Conservation (phyloP, 2,888 invertebrate genomes). For the Ophonus ardosiacus region DNA sequence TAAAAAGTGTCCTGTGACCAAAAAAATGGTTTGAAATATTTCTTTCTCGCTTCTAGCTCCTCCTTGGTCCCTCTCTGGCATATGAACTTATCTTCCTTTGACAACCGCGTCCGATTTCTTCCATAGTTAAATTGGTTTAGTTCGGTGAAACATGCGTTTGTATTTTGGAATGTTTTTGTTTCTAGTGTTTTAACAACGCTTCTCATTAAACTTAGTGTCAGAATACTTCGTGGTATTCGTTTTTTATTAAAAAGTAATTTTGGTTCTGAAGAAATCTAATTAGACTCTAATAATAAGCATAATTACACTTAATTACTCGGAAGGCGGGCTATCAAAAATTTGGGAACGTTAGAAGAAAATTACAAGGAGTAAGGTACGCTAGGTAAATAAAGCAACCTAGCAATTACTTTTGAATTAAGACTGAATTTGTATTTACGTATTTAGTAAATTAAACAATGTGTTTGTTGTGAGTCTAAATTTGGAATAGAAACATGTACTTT, state of each 20-base stretch:
- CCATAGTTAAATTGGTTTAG: slow-evolving; percentile 56
- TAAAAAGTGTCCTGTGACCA: too few relatives aligned
- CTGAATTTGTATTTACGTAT: slow-evolving; percentile 16
- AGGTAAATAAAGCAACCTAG: slow-evolving; percentile 24
- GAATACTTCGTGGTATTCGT: slow-evolving; percentile 4
- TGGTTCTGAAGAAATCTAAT: slow-evolving; percentile 51
- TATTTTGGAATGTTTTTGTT: slow-evolving; percentile 56
- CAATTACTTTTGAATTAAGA: slow-evolving; percentile 32
- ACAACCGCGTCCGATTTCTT: slow-evolving; percentile 57
- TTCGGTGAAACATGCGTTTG: slow-evolving; percentile 27
- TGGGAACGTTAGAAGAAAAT: slow-evolving; percentile 35
- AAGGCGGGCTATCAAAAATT: slow-evolving; percentile 38
- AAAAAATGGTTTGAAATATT: not conserved
- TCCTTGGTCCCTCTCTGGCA: not conserved
- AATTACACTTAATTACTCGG: slow-evolving; percentile 55
- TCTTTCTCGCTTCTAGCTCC: not conserved
- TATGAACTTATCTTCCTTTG: slow-evolving; percentile 12
- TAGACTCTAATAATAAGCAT: slow-evolving; percentile 49
- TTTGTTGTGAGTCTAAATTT: not conserved
- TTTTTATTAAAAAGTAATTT: slow-evolving; percentile 59
- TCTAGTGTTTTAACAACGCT: slow-evolving; percentile 54
- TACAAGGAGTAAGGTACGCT: slow-evolving; percentile 32
- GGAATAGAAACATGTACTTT: not conserved
- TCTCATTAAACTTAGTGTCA: slow-evolving; percentile 52
- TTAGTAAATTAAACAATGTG: slow-evolving; percentile 1